A percentile compares a stretch with the other conserved stretches of the same genome.
phyloP scores from a whole-genome alignment of 2,888 invertebrate species.

The Dynastes maya region DNA sequence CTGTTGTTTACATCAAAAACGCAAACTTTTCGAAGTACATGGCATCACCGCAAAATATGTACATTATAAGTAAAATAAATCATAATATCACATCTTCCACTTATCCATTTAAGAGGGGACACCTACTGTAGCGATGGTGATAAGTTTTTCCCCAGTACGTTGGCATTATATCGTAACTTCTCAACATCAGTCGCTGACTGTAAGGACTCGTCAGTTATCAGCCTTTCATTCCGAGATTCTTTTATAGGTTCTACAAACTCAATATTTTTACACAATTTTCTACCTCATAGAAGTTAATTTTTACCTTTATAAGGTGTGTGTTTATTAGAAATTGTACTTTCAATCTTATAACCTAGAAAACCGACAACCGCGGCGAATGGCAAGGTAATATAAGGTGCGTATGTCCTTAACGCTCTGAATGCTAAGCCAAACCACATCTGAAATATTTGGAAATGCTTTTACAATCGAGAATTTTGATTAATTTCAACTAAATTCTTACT shows the following conservation, averaged over 20 bases:
- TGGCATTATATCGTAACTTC: slow-evolving; percentile 79
- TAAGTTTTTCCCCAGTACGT: slow-evolving; percentile 79
- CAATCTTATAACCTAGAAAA: slow-evolving; percentile 89
- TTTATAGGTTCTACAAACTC: slow-evolving; percentile 78
- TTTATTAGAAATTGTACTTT: slow-evolving; percentile 81
- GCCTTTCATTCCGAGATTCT: slow-evolving; percentile 82
- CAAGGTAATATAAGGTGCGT: slow-evolving; percentile 85
- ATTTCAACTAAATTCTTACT: too few species aligned
- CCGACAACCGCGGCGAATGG: slow-evolving; percentile 89
- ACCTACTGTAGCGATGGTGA: slow-evolving; percentile 76
- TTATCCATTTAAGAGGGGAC: background rate
- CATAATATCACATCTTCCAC: slow-evolving; percentile 31
- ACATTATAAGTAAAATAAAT: slow-evolving; percentile 28
- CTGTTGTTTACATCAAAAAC: too few species aligned
- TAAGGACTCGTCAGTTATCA: slow-evolving; percentile 74
- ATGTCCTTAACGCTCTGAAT: slow-evolving; percentile 77
- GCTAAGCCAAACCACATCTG: slow-evolving; percentile 84
- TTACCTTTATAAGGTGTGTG: slow-evolving; percentile 84
- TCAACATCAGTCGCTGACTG: slow-evolving; percentile 77
- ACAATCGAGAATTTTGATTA: too few species aligned
- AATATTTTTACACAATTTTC: background rate
- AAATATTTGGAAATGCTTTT: background rate
- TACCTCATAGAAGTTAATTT: slow-evolving; percentile 60
- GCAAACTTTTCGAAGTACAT: too few species aligned
- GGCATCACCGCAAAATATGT: background rate